Evolutionary conservation across 2,113 vertebrate species (phyloP).

Genomic region (Danionella cerebrum): DNA sequence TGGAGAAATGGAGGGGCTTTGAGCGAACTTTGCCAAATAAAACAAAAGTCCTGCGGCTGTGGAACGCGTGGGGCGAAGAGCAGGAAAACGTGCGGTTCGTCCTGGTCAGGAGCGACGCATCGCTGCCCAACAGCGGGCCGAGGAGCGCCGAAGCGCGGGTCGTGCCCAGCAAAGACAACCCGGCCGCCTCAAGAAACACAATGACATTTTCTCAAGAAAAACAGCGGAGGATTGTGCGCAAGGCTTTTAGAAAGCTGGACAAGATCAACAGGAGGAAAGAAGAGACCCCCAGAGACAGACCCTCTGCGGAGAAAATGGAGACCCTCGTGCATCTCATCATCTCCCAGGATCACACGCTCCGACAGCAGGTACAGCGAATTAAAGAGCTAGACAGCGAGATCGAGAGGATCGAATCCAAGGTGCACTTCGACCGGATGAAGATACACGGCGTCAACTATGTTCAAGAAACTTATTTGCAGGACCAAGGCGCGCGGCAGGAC

Average conservation of each 20-base stretch:
- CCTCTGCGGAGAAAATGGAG: slow-evolving; percentile 81
- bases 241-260: slow-evolving; percentile 92
- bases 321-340: slow-evolving; percentile 90
- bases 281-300: slow-evolving; percentile 60
- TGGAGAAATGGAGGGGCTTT: slow-evolving; percentile 95
- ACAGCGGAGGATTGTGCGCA: slow-evolving; percentile 83
- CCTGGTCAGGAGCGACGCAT: slow-evolving; percentile 84
- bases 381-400: slow-evolving; percentile 86
- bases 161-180: slow-evolving; percentile 80
- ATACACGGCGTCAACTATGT: slow-evolving; percentile 90
- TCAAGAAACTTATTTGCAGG: slow-evolving; percentile 90
- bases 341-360: slow-evolving; percentile 93
- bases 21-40: slow-evolving; percentile 89
- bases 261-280: slow-evolving; percentile 83
- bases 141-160: slow-evolving; percentile 89
- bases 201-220: slow-evolving; percentile 73
- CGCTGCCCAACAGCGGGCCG: slow-evolving; percentile 81
- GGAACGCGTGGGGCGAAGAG: slow-evolving; percentile 90
- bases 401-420: slow-evolving; percentile 80
- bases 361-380: slow-evolving; percentile 87
- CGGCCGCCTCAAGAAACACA: slow-evolving; percentile 53
- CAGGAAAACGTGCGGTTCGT: slow-evolving; percentile 90
- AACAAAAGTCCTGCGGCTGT: slow-evolving; percentile 84
- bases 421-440: slow-evolving; percentile 83
- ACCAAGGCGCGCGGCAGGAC: slow-evolving; percentile 36